Conservation (phyloP, 2,113 vertebrate species). For the Podarcis cretensis region DNA sequence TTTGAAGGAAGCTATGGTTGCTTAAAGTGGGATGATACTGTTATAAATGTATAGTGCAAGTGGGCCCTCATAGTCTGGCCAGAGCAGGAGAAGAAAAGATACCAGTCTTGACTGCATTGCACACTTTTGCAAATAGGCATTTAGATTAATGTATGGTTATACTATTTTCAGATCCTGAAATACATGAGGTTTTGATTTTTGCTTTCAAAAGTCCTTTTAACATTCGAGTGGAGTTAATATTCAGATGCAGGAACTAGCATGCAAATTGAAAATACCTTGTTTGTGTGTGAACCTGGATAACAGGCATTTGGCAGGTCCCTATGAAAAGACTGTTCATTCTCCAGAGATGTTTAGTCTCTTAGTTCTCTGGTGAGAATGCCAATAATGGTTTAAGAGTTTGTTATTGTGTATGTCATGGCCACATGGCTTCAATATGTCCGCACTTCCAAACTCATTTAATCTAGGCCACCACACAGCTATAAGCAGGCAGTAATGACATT, state of each 20-base stretch:
- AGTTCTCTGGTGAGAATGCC: not conserved
- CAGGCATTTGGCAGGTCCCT: not conserved
- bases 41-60: no score
- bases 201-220: not conserved
- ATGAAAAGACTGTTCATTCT: not conserved
- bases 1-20: no score
- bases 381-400: constrained; percentile 2
- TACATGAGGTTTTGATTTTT: not conserved
- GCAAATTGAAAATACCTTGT: not conserved
- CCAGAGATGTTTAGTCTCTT: not conserved
- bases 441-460: constrained; percentile 26
- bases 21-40: no score
- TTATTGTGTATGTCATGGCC: constrained; percentile 12
- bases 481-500: constrained; percentile 1
- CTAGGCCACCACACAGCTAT: constrained; percentile 12
- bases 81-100: not conserved
- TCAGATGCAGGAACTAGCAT: not conserved
- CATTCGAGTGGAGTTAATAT: not conserved
- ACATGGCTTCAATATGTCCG: constrained; percentile 34
- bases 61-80: not conserved
- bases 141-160: not conserved
- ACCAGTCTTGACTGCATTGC: not conserved
- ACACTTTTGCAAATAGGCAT: not conserved
- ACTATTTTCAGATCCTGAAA: not conserved
- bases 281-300: not conserved